phyloP scores from a whole-genome alignment of 2,888 invertebrate species.

The Himalopsyche kuldschensis region DNA sequence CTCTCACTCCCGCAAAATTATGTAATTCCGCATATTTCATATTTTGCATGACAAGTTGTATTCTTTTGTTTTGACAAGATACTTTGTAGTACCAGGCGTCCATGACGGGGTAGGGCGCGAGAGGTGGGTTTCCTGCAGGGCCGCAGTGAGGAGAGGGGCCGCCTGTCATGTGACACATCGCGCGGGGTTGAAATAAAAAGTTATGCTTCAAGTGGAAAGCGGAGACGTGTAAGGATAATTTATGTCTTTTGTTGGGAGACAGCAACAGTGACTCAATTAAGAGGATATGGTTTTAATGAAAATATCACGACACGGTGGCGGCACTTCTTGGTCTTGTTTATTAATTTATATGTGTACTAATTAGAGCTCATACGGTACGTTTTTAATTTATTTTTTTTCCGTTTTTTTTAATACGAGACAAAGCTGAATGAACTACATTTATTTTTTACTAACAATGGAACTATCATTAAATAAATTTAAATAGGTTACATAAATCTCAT shows the following conservation, averaged over 20 bases:
- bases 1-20: slow-evolving; percentile 34
- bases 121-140: slow-evolving; percentile 3
- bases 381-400: neutral
- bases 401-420: no score
- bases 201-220: slow-evolving; percentile 37
- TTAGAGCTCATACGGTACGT: slow-evolving; percentile 2
- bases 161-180: slow-evolving; percentile 15
- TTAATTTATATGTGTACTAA: slow-evolving; percentile 38
- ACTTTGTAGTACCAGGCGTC: slow-evolving; percentile 30
- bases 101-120: neutral
- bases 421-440: no score
- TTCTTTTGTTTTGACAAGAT: slow-evolving; percentile 40
- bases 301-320: slow-evolving; percentile 32
- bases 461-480: no score
- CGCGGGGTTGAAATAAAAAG: slow-evolving; percentile 30
- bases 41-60: slow-evolving; percentile 39
- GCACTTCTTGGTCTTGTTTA: slow-evolving; percentile 22
- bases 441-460: no score
- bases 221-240: slow-evolving; percentile 38
- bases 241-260: slow-evolving; percentile 38
- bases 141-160: neutral
- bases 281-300: slow-evolving; percentile 38
- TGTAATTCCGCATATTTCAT: slow-evolving; percentile 40
- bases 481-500: no score
- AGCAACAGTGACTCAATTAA: slow-evolving; percentile 39